Evolutionary conservation across 2,888 invertebrate species (phyloP).

Genomic region (Sphaeridia pumilis): DNA sequence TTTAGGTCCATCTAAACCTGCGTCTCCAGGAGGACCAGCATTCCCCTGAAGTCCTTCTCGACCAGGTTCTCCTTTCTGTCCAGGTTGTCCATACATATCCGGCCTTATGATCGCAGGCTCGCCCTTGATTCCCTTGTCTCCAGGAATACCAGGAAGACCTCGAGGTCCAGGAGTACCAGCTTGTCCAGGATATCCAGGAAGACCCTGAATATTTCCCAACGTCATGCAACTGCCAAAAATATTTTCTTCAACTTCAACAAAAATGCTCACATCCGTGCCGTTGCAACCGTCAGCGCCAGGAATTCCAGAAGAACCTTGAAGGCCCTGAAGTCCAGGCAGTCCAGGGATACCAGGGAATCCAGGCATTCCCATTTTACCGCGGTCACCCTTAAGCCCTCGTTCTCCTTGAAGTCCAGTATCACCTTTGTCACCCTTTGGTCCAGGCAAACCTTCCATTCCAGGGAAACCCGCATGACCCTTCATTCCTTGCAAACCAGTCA

Average conservation of each 20-base stretch:
- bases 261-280: conserved; percentile 30
- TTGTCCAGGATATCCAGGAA: conserved; percentile 53
- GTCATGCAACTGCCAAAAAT: too few relatives aligned
- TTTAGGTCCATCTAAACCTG: conserved; percentile 49
- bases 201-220: too few relatives aligned
- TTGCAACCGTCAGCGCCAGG: conserved; percentile 33
- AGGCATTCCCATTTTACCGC: conserved; percentile 50
- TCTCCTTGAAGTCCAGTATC: conserved; percentile 36
- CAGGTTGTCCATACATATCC: conserved; percentile 53
- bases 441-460: conserved; percentile 45
- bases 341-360: conserved; percentile 55
- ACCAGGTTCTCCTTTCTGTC: conserved; percentile 68
- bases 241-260: neutral
- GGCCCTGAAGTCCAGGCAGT: conserved; percentile 38
- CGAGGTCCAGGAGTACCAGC: conserved; percentile 48
- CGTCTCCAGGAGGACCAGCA: conserved; percentile 55
- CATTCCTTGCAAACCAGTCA: conserved; percentile 38
- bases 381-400: conserved; percentile 36
- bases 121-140: conserved; percentile 42
- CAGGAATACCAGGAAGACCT: conserved; percentile 46
- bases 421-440: conserved; percentile 45
- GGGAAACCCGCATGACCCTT: conserved; percentile 53
- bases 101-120: conserved; percentile 53
- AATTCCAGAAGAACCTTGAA: conserved; percentile 31
- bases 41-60: conserved; percentile 53